A percentile compares a stretch with the other conserved stretches of the same genome.
Conservation (phyloP, 2,113 vertebrate genomes). For the Melanostigma gelatinosum region DNA sequence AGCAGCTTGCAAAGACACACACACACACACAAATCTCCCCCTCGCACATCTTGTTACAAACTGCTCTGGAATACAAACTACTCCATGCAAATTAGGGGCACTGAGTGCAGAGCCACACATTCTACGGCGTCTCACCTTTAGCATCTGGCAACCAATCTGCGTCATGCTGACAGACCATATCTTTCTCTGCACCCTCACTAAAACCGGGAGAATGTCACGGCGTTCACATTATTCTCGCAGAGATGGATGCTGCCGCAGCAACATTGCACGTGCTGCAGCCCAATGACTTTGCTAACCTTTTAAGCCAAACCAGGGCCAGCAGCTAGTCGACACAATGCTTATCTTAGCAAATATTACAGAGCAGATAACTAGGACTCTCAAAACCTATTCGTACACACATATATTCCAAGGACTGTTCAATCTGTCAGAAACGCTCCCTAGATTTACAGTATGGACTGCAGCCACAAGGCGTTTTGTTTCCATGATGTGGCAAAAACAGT, state of each 20-base stretch:
- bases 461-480: constrained; percentile 51
- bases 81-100: constrained; percentile 68
- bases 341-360: constrained; percentile 72
- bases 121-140: constrained; percentile 57
- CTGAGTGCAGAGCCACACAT: constrained; percentile 64
- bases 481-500: constrained; percentile 59
- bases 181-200: constrained; percentile 67
- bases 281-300: constrained; percentile 75
- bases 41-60: constrained; percentile 48
- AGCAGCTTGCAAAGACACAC: constrained; percentile 28
- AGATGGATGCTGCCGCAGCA: constrained; percentile 64
- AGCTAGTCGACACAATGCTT: constrained; percentile 68
- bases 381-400: constrained; percentile 69
- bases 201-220: constrained; percentile 75
- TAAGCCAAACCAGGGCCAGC: constrained; percentile 55
- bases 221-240: constrained; percentile 67
- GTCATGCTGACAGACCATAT: constrained; percentile 73
- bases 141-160: constrained; percentile 68
- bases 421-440: constrained; percentile 51
- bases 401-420: constrained; percentile 55
- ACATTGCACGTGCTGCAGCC: constrained; percentile 52
- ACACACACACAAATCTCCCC: neutral
- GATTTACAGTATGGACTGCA: constrained; percentile 49
- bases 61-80: constrained; percentile 69
- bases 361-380: constrained; percentile 65